These are phyloP conservation scores for Ovis aries DNA, from an alignment of 2,113 vertebrate species.

Conservation along the genomic window ARS-UI_Ramb_v3.0 NC_056070.1:41432001-41432500, in stretches of 20 bases:
- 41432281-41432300: neutral
- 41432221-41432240: neutral
- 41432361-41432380: neutral
- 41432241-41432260: neutral
- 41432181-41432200: neutral
- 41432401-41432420: neutral
- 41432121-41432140: neutral
- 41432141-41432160: neutral
- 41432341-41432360: neutral
- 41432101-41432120: neutral
- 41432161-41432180: neutral
- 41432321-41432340: neutral
- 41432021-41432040: neutral
- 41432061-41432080: neutral
- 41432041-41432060: neutral
- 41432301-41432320: neutral
- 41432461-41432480: neutral
- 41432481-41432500: neutral
- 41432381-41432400: neutral
- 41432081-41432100: neutral
- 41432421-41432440: neutral
- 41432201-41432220: neutral
- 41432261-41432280: neutral
- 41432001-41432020: neutral
- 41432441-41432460: neutral